These are phyloP conservation scores for Lampropteryx suffumata DNA, from an alignment of 2,888 invertebrate species.

Conservation along the genomic window DNA sequence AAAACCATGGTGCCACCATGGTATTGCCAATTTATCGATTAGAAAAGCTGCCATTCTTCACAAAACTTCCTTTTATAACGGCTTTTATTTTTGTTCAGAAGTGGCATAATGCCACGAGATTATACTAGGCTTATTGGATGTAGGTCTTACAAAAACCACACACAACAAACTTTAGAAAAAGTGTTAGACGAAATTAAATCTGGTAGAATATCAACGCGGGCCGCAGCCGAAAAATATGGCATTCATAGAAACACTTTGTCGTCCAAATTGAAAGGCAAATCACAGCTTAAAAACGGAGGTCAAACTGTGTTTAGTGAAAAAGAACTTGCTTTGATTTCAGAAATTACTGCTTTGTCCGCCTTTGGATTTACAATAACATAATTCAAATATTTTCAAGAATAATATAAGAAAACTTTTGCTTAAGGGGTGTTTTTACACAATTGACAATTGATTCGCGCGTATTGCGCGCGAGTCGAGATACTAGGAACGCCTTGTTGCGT, in stretches of 20 bases:
- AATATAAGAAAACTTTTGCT: no score
- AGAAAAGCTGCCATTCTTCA: constrained; percentile 14
- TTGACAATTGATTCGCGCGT: no score
- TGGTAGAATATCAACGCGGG: constrained; percentile 14
- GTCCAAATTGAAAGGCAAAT: constrained; percentile 15
- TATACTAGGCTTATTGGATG: constrained; percentile 15
- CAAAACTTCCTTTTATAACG: constrained; percentile 16
- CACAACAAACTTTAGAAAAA: constrained; percentile 12
- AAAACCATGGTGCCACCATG: constrained; percentile 24
- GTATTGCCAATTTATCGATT: constrained; percentile 11
- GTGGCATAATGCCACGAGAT: constrained; percentile 17
- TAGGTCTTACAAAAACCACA: constrained; percentile 21
- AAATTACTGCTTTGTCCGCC: constrained; percentile 15
- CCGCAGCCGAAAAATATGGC: constrained; percentile 21
- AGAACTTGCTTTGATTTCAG: constrained; percentile 17
- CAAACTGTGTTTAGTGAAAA: constrained; percentile 19
- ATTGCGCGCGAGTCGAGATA: no score
- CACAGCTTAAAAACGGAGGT: constrained; percentile 18
- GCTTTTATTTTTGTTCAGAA: constrained; percentile 13
- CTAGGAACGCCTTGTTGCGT: no score
- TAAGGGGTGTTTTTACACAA: no score
- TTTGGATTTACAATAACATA: constrained; percentile 21
- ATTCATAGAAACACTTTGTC: constrained; percentile 18
- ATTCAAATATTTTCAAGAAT: no score
- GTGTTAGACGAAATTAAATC: constrained; percentile 21